These are phyloP conservation scores for Hypolimnas misippus DNA, from an alignment of 2,888 invertebrate genomes.

Conservation along the genomic window DNA sequence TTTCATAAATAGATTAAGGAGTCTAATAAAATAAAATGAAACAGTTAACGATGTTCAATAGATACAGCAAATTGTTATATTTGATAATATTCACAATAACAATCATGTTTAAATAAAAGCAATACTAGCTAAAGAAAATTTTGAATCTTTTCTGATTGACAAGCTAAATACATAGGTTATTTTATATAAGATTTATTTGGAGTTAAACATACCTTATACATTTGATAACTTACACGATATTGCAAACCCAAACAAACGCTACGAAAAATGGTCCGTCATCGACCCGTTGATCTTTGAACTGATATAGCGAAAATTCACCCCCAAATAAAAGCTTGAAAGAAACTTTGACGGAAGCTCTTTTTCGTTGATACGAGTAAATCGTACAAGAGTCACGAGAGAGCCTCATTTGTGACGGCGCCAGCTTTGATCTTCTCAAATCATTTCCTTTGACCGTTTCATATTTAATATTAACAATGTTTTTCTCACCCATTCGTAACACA, in stretches of 20 bases:
- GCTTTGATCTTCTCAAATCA: conserved; percentile 32
- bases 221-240: conserved; percentile 2
- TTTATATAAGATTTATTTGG: too few species aligned
- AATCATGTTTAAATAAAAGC: too few species aligned
- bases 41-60: too few species aligned
- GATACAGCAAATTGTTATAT: too few species aligned
- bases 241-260: conserved; percentile 19
- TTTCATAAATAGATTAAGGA: too few species aligned
- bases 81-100: too few species aligned
- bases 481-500: conserved; percentile 1
- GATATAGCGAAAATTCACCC: conserved; percentile 43
- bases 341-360: conserved; percentile 43
- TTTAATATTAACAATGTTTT: conserved; percentile 12
- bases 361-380: conserved; percentile 41
- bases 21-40: too few species aligned
- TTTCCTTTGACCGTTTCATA: conserved; percentile 20
- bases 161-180: too few species aligned
- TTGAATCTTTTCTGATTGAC: too few species aligned
- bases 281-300: conserved; percentile 39
- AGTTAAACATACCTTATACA: too few species aligned
- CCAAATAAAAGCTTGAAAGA: conserved; percentile 45
- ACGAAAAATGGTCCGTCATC: conserved; percentile 51
- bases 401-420: conserved; percentile 39
- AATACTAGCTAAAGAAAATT: too few species aligned
- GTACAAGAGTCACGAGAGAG: conserved; percentile 42